Percentiles rank a stretch among this genome's conserved stretches.
These are phyloP conservation scores for Uromys caudimaculatus DNA, from an alignment of 2,797 vertebrate genomes.

Conservation along the genomic window DNA sequence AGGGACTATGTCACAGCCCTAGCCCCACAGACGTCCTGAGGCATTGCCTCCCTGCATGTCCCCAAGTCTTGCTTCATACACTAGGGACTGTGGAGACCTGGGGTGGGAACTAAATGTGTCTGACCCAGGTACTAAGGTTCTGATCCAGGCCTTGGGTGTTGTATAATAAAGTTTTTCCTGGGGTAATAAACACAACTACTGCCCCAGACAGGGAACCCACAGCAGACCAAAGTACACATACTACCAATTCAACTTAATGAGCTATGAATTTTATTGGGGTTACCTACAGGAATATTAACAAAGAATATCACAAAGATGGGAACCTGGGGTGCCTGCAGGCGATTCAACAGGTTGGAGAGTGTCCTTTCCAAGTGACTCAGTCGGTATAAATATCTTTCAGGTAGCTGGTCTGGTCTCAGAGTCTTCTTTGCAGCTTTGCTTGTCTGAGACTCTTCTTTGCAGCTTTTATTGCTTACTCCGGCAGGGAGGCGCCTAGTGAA, in stretches of 20 bases:
- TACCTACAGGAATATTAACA: neutral
- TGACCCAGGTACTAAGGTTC: neutral
- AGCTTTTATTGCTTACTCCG: neutral
- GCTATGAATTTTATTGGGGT: neutral
- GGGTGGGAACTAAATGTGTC: accelerated
- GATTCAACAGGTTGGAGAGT: neutral
- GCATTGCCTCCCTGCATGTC: neutral
- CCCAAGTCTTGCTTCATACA: neutral
- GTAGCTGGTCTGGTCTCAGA: neutral
- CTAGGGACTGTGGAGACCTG: accelerated
- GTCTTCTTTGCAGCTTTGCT: neutral
- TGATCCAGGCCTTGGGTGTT: neutral
- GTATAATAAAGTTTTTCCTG: neutral
- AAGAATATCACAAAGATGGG: neutral
- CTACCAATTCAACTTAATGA: neutral
- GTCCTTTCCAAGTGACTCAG: neutral
- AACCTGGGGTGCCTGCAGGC: neutral
- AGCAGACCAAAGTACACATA: neutral
- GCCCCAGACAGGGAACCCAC: neutral
- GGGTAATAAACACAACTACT: neutral
- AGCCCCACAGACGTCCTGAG: neutral
- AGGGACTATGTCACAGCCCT: neutral
- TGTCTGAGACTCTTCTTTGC: neutral
- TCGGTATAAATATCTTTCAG: neutral
- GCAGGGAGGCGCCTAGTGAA: too few relatives aligned